Evolutionary conservation across 2,888 invertebrate genomes (phyloP).

Genomic region (Nebria salina): DNA sequence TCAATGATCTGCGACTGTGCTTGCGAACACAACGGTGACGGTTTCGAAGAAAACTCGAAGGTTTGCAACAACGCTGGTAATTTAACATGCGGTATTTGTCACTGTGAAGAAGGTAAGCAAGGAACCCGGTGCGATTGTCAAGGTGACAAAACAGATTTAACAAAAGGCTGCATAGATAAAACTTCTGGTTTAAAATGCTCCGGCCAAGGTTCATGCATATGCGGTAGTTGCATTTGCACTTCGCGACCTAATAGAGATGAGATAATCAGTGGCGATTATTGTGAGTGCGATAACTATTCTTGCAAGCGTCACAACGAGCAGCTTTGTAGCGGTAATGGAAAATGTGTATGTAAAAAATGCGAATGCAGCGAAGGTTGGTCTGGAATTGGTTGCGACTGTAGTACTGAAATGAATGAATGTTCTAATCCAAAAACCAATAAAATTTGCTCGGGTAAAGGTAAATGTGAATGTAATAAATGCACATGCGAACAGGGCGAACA

Average conservation of each 20-base stretch:
- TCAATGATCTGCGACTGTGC: conserved; percentile 77
- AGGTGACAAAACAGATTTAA: conserved; percentile 53
- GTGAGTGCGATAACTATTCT: conserved; percentile 81
- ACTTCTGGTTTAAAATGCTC: conserved; percentile 61
- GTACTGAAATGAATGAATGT: conserved; percentile 64
- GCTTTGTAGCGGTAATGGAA: conserved; percentile 67
- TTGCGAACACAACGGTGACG: conserved; percentile 69
- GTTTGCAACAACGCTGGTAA: conserved; percentile 63
- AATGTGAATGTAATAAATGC: conserved; percentile 74
- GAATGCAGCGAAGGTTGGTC: conserved; percentile 69
- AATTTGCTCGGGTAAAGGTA: conserved; percentile 63
- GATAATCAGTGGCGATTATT: conserved; percentile 69
- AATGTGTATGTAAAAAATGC: conserved; percentile 73
- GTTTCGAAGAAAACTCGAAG: conserved; percentile 59
- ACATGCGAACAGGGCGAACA: conserved; percentile 20
- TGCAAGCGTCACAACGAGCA: conserved; percentile 64
- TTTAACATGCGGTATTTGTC: conserved; percentile 71
- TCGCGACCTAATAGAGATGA: conserved; percentile 58
- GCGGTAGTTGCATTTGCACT: conserved; percentile 64
- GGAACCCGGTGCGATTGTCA: conserved; percentile 70
- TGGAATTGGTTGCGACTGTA: conserved; percentile 72
- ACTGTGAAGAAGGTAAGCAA: conserved; percentile 63
- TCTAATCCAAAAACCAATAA: conserved; percentile 62
- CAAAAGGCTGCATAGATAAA: conserved; percentile 45
- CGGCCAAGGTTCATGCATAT: conserved; percentile 70